A percentile compares a stretch with the other conserved stretches of the same genome.
These are phyloP conservation scores for Lasioglossum marginatum DNA, from an alignment of 2,888 invertebrate species.

Conservation along the genomic window DNA sequence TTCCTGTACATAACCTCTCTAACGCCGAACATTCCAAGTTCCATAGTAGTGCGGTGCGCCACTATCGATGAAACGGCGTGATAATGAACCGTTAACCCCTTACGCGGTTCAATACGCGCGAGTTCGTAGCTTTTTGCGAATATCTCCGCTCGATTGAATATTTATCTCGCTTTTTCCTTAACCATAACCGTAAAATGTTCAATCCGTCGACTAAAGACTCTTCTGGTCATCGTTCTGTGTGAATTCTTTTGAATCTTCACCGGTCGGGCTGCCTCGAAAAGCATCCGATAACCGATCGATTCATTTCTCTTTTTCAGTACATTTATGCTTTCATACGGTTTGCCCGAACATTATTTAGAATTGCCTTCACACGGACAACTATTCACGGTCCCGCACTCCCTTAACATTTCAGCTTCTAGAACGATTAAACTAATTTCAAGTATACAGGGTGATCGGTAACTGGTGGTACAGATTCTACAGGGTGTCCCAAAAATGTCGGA, in stretches of 20 bases:
- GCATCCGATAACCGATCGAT: background rate
- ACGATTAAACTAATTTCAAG: background rate
- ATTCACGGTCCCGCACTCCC: background rate
- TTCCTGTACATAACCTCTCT: conserved; percentile 1
- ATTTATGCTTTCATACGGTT: background rate
- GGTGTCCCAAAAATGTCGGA: no score
- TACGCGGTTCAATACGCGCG: conserved; percentile 36
- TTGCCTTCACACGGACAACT: background rate
- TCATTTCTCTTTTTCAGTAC: conserved; percentile 19
- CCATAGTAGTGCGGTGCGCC: conserved; percentile 31
- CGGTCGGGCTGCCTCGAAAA: background rate
- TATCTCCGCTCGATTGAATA: conserved; percentile 18
- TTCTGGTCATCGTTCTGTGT: background rate
- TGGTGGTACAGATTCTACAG: no score
- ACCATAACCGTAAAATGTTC: background rate
- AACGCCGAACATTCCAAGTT: conserved; percentile 41
- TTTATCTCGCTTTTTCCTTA: background rate
- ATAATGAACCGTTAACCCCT: conserved; percentile 62
- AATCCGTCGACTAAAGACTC: background rate
- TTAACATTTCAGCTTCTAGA: background rate
- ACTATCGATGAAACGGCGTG: conserved; percentile 53
- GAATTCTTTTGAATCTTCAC: background rate
- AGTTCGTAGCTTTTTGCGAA: conserved; percentile 27
- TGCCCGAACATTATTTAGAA: background rate
- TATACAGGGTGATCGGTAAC: no score